Conservation (phyloP, 2,797 vertebrate species). For the Vultur gryphus region DNA sequence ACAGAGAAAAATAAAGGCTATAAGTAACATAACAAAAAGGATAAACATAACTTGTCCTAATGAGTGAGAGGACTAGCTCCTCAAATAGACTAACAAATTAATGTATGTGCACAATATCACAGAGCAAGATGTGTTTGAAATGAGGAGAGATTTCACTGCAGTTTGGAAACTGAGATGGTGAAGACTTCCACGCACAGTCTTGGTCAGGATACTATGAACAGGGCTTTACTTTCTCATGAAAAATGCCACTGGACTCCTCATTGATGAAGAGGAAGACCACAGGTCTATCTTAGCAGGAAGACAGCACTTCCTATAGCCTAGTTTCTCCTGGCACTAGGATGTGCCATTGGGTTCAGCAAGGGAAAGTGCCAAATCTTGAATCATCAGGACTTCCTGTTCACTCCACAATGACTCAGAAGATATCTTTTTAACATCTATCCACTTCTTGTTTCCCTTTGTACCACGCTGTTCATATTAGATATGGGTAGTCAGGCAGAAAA, state of each 20-base stretch:
- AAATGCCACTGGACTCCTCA: not conserved
- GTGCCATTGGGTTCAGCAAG: not conserved
- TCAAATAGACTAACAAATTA: not conserved
- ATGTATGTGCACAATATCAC: not conserved
- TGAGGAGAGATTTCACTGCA: not conserved
- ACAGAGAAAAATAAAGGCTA: not conserved
- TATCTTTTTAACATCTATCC: not conserved
- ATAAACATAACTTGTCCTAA: not conserved
- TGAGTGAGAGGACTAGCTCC: not conserved
- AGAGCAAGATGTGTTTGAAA: not conserved
- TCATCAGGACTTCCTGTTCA: conserved; percentile 37
- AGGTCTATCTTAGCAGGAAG: not conserved
- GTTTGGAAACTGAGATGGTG: not conserved
- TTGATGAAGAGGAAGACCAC: not conserved
- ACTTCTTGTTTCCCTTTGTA: conserved; percentile 1
- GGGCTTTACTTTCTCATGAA: not conserved
- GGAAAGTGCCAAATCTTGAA: conserved; percentile 44
- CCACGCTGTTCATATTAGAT: not conserved
- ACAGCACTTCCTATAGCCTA: not conserved
- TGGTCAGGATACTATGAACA: not conserved
- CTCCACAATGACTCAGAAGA: conserved; percentile 9
- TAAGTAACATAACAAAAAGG: not conserved
- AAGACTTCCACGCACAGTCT: not conserved
- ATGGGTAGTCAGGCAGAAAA: not conserved
- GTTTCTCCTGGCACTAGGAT: not conserved